Evolutionary conservation across 2,797 vertebrate genomes (phyloP).

Genomic region (Acipenser transmontanus): DNA sequence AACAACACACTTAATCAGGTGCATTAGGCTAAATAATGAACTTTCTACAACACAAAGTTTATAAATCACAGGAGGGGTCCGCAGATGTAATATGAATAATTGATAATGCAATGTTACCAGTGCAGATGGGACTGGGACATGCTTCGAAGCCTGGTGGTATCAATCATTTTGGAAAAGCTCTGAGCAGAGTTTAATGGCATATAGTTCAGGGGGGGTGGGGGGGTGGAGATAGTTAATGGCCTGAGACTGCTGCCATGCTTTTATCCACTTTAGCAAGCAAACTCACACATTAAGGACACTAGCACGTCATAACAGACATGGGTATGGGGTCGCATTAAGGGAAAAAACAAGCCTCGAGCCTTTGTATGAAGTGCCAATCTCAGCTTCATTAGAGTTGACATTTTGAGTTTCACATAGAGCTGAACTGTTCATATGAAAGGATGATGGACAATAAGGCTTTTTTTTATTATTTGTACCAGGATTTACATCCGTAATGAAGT

Average conservation of each 20-base stretch:
- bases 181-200: conserved; percentile 27
- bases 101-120: conserved; percentile 21
- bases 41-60: conserved; percentile 20
- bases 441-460: no score
- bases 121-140: not conserved
- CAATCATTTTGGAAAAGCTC: conserved; percentile 24
- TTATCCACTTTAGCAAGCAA: not conserved
- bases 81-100: conserved; percentile 20
- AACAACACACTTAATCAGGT: conserved; percentile 22
- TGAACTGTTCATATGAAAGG: no score
- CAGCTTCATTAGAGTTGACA: no score
- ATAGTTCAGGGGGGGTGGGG: not conserved
- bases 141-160: conserved; percentile 31
- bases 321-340: not conserved
- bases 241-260: conserved; percentile 18
- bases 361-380: no score
- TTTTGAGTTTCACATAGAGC: no score
- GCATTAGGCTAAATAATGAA: conserved; percentile 29
- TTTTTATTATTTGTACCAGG: no score
- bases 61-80: conserved; percentile 25
- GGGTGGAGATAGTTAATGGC: conserved; percentile 31
- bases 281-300: not conserved
- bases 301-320: not conserved
- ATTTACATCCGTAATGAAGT: no score
- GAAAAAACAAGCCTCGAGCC: not conserved